These are phyloP conservation scores for Copidosoma floridanum DNA, from an alignment of 1,140 invertebrate genomes.

Conservation along the genomic window DNA sequence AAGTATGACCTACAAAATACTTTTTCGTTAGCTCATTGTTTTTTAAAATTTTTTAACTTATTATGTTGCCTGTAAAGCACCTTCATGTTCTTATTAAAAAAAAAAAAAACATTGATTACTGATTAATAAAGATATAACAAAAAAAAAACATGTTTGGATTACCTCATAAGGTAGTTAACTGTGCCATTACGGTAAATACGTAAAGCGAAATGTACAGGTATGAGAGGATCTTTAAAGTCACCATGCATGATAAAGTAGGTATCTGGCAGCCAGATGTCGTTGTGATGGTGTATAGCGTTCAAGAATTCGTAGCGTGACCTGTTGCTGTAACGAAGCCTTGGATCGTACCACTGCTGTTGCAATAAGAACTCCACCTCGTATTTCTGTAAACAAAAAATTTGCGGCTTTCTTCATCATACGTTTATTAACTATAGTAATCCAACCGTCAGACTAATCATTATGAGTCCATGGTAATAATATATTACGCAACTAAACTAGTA, in stretches of 20 bases:
- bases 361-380: conserved; percentile 92
- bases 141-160: too few species aligned
- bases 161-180: conserved; percentile 89
- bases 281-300: conserved; percentile 87
- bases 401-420: background rate
- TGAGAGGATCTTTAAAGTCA: conserved; percentile 88
- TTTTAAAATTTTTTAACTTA: too few species aligned
- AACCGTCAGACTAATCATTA: too few species aligned
- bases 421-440: background rate
- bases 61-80: too few species aligned
- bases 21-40: too few species aligned
- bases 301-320: conserved; percentile 80
- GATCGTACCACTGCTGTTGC: conserved; percentile 89
- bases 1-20: too few species aligned
- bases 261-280: conserved; percentile 88
- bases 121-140: too few species aligned
- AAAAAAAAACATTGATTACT: too few species aligned
- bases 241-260: conserved; percentile 95
- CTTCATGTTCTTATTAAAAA: too few species aligned
- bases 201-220: conserved; percentile 86
- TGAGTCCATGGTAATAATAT: too few species aligned
- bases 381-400: conserved; percentile 64
- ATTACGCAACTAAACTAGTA: too few species aligned
- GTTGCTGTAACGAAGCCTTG: conserved; percentile 80
- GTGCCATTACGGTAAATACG: conserved; percentile 88